Conservation (phyloP, 2,797 vertebrate species). For the Nyctibius grandis region DNA sequence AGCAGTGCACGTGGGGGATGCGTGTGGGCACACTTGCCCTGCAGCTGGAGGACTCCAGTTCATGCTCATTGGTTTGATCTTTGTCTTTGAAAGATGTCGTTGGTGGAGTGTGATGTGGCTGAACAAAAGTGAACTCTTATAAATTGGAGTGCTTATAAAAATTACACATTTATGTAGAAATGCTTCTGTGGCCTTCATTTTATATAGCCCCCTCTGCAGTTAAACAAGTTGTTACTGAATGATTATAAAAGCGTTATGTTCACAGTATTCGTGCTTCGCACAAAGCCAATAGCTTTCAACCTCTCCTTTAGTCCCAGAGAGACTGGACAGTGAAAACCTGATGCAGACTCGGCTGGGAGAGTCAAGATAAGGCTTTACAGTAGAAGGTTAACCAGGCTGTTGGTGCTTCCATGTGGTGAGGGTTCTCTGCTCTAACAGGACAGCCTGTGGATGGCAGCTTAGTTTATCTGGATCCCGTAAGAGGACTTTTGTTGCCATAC, state of each 20-base stretch:
- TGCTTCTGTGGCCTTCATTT: not conserved
- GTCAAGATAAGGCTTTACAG: not conserved
- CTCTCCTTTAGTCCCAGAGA: not conserved
- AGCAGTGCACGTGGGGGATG: fast-evolving
- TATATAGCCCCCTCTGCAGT: not conserved
- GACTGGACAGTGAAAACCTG: not conserved
- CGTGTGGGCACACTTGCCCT: not conserved
- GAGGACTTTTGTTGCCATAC: not conserved
- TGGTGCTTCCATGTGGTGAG: not conserved
- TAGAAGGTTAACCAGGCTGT: not conserved
- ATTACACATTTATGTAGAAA: not conserved
- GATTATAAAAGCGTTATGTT: not conserved
- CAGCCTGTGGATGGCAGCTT: not conserved
- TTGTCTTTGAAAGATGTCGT: not conserved
- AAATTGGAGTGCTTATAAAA: not conserved
- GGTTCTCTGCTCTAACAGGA: not conserved
- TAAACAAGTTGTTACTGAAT: not conserved
- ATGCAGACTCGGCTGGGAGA: not conserved
- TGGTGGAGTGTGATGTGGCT: not conserved
- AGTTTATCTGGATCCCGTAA: not conserved
- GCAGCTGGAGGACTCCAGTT: not conserved
- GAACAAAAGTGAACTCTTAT: not conserved
- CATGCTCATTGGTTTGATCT: not conserved
- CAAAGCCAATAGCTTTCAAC: not conserved
- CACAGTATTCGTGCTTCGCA: not conserved